A percentile compares a stretch with the other conserved stretches of the same genome.
These are phyloP conservation scores for Argyra leucocephala DNA, from an alignment of 2,888 invertebrate species.

Conservation along the genomic window DNA sequence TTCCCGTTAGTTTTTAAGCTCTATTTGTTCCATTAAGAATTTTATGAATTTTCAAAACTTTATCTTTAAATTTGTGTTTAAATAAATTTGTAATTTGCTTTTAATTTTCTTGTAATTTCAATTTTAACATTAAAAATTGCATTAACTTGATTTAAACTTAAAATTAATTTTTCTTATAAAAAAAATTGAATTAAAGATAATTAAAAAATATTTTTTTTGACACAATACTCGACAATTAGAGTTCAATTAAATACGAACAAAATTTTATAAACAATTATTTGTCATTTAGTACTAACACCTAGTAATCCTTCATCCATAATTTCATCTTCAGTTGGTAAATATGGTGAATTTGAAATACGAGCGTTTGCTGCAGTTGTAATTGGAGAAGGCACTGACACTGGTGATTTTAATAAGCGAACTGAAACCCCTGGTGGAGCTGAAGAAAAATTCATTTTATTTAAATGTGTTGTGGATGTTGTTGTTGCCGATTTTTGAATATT, in stretches of 20 bases:
- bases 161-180: neutral
- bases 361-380: neutral
- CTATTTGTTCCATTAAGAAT: no score
- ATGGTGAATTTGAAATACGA: neutral
- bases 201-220: neutral
- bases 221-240: neutral
- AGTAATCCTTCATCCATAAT: conserved; percentile 1
- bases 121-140: conserved; percentile 3
- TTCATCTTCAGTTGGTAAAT: neutral
- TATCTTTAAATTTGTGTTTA: neutral
- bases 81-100: neutral
- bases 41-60: neutral
- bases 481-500: neutral
- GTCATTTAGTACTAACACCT: conserved; percentile 3
- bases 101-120: neutral
- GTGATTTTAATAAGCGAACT: neutral
- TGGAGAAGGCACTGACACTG: neutral
- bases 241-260: neutral
- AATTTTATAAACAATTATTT: neutral
- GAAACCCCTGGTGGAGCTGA: neutral
- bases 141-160: conserved; percentile 6
- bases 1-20: no score
- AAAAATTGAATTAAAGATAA: neutral
- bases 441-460: neutral
- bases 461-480: neutral